Conservation (phyloP, 2,113 vertebrate genomes). For the Panthera leo region DNA sequence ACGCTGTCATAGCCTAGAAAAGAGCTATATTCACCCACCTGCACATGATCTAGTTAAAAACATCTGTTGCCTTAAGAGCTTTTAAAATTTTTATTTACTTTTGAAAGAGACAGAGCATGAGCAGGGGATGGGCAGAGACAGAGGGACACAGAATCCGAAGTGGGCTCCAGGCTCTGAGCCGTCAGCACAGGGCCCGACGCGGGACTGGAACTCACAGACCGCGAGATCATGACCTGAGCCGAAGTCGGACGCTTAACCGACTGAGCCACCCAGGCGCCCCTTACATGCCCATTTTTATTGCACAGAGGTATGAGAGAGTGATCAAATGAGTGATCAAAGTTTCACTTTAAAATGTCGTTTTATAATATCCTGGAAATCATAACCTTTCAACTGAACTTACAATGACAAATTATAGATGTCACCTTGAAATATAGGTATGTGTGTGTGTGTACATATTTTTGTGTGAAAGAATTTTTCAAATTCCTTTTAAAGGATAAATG, state of each 20-base stretch:
- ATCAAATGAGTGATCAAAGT: constrained; percentile 1
- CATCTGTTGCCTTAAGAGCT: neutral
- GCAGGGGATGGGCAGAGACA: too few relatives aligned
- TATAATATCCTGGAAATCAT: constrained; percentile 25
- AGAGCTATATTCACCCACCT: neutral
- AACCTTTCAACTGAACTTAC: constrained; percentile 38
- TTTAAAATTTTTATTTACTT: neutral
- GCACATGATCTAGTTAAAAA: neutral
- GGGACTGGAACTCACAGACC: too few relatives aligned
- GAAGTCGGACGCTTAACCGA: too few relatives aligned
- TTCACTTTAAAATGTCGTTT: constrained; percentile 55
- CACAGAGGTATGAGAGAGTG: neutral
- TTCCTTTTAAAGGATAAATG: neutral
- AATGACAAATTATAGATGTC: constrained; percentile 4
- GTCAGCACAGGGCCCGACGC: too few relatives aligned
- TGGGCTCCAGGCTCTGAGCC: too few relatives aligned
- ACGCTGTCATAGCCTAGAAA: neutral
- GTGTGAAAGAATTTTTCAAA: neutral
- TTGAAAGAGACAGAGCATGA: too few relatives aligned
- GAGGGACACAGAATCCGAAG: too few relatives aligned
- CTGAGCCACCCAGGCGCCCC: too few relatives aligned
- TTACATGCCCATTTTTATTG: neutral
- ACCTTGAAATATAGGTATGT: neutral
- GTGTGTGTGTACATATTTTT: neutral
- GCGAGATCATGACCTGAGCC: too few relatives aligned